These are phyloP conservation scores for Zygogramma bicolorata DNA, from an alignment of 2,888 invertebrate genomes.

Conservation along the genomic window DNA sequence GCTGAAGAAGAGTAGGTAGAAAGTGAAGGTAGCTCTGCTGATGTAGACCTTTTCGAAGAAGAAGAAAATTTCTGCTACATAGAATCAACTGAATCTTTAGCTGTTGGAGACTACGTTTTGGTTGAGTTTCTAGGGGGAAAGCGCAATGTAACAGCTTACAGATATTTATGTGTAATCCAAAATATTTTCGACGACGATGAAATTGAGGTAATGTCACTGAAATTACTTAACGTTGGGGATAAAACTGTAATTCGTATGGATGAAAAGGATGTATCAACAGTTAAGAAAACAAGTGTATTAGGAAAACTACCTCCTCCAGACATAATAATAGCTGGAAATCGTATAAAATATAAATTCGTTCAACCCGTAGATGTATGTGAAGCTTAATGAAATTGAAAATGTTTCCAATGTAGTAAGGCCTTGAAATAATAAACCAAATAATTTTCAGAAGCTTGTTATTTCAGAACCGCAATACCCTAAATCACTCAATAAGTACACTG, in stretches of 20 bases:
- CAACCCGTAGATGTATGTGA: conserved; percentile 7
- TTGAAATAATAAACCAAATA: not conserved
- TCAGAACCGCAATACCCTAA: not conserved
- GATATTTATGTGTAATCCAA: conserved; percentile 9
- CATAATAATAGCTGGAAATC: not conserved
- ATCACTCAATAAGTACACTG: not conserved
- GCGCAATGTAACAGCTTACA: not conserved
- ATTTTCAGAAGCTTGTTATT: not conserved
- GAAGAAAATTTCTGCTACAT: not conserved
- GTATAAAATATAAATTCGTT: conserved; percentile 5
- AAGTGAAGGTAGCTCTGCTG: conserved; percentile 2
- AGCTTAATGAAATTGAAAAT: not conserved
- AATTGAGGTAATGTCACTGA: not conserved
- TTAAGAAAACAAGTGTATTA: not conserved
- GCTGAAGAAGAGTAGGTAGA: conserved; percentile 1
- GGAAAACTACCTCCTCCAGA: conserved; percentile 6
- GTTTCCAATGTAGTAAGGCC: not conserved
- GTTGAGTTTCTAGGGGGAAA: conserved; percentile 3
- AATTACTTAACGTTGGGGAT: not conserved
- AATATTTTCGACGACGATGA: not conserved
- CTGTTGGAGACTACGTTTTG: not conserved
- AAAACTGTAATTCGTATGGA: not conserved
- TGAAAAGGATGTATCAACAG: not conserved
- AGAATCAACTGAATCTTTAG: not conserved
- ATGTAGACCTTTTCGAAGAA: not conserved